phyloP scores from a whole-genome alignment of 1,140 invertebrate species.

The Frieseomelitta varia region DNA sequence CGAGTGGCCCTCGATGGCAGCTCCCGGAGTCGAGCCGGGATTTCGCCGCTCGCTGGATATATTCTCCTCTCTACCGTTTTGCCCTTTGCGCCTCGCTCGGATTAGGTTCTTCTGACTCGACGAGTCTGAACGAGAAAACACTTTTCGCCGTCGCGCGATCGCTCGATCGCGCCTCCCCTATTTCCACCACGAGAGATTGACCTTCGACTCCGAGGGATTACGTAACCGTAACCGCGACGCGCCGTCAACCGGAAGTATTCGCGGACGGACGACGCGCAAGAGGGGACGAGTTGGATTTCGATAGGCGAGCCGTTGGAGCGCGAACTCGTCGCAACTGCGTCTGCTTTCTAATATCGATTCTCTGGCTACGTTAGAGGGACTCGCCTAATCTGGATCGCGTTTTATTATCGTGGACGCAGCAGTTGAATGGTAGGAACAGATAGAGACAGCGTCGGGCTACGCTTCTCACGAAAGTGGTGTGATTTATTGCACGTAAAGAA shows the following conservation, averaged over 20 bases:
- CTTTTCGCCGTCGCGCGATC: not conserved
- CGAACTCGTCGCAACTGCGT: too few species aligned
- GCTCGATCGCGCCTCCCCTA: conserved; percentile 3
- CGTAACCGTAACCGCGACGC: not conserved
- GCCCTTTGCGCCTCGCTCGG: conserved; percentile 20
- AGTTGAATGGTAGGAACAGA: not conserved
- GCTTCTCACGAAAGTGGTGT: conserved; percentile 49
- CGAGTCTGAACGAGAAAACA: too few species aligned
- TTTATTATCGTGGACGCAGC: conserved; percentile 31
- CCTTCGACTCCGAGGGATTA: not conserved
- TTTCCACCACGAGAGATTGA: not conserved
- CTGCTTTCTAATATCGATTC: too few species aligned
- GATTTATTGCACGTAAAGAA: conserved; percentile 56
- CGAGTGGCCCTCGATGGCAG: conserved; percentile 45
- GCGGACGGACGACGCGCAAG: not conserved
- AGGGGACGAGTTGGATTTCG: not conserved
- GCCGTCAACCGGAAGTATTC: not conserved
- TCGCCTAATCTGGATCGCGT: conserved; percentile 10
- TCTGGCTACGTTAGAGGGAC: not conserved
- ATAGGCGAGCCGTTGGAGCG: not conserved
- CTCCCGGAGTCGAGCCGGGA: conserved; percentile 44
- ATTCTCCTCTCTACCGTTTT: conserved; percentile 13
- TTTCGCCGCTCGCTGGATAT: conserved; percentile 72
- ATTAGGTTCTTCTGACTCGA: conserved; percentile 57
- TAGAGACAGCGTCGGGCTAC: not conserved